Conservation (phyloP, 1,140 invertebrate genomes). For the Portunus trituberculatus region DNA sequence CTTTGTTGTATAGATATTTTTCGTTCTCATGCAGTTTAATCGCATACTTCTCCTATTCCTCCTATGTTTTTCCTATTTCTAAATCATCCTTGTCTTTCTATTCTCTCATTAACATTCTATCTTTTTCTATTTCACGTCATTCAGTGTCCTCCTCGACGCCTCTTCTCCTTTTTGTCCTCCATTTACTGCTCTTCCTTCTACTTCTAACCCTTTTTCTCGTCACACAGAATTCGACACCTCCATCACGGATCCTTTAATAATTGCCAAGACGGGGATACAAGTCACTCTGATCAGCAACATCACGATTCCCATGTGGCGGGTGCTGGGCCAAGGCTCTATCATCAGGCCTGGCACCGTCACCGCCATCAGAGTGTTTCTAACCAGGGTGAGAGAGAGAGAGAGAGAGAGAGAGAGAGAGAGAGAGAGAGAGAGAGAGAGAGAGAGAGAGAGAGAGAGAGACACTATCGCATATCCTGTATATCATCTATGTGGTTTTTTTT, state of each 20-base stretch:
- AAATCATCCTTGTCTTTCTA: no score
- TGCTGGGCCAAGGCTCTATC: not conserved
- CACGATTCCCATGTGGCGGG: not conserved
- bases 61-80: no score
- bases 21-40: no score
- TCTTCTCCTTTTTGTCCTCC: no score
- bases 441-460: not conserved
- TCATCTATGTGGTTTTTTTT: not conserved
- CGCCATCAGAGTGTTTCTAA: not conserved
- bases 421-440: not conserved
- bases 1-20: no score
- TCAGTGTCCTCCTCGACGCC: no score
- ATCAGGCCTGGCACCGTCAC: conserved; percentile 30
- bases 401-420: not conserved
- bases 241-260: not conserved
- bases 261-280: conserved; percentile 39
- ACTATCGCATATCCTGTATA: not conserved
- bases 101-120: no score
- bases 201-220: no score
- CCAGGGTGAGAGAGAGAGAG: conserved; percentile 6
- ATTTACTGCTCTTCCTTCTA: no score
- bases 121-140: no score
- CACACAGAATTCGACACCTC: not conserved
- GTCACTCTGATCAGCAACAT: conserved; percentile 39
- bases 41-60: no score